Evolutionary conservation across 2,888 invertebrate species (phyloP).

Genomic region (Synergus gifuensis): DNA sequence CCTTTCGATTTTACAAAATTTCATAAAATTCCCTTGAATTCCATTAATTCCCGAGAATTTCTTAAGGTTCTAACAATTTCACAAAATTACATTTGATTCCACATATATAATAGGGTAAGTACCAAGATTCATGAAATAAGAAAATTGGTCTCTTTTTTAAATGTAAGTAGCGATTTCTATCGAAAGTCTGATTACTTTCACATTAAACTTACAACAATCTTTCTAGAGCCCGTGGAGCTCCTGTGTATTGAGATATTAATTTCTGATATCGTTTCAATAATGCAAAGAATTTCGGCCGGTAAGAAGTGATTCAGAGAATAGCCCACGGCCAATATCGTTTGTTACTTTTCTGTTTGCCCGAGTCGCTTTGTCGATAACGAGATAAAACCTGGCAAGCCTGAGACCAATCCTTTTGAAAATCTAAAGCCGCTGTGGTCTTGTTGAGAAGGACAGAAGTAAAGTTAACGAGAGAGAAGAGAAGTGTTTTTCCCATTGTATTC

Average conservation of each 20-base stretch:
- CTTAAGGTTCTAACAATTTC: too few relatives aligned
- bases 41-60: too few relatives aligned
- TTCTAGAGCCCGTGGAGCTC: neutral
- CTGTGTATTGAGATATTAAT: neutral
- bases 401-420: neutral
- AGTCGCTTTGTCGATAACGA: slow-evolving; percentile 62
- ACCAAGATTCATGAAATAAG: neutral
- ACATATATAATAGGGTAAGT: too few relatives aligned
- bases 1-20: too few relatives aligned
- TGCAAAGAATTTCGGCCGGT: neutral
- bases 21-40: too few relatives aligned
- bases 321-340: slow-evolving; percentile 41
- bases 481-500: neutral
- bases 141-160: neutral
- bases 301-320: neutral
- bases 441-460: neutral
- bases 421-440: slow-evolving; percentile 10
- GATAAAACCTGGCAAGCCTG: slow-evolving; percentile 54
- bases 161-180: neutral
- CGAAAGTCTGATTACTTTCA: neutral
- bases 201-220: neutral
- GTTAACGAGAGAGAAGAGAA: neutral
- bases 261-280: neutral
- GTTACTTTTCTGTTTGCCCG: slow-evolving; percentile 63
- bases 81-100: too few relatives aligned